Conservation (phyloP, 1,140 invertebrate genomes). For the Olivierus martensii region DNA sequence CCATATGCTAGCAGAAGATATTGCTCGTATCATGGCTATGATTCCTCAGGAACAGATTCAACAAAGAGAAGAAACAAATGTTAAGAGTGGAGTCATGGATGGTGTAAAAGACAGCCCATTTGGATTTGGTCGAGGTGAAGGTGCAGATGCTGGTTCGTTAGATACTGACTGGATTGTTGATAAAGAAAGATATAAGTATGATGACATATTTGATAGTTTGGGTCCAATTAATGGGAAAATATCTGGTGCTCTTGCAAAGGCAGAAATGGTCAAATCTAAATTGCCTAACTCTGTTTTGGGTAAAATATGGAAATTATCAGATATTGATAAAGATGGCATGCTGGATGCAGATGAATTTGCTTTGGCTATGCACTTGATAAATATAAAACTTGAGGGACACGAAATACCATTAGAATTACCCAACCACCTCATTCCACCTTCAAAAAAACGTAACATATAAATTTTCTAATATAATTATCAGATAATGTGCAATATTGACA, state of each 20-base stretch:
- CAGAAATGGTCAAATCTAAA: constrained; percentile 96
- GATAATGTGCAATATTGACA: no score
- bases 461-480: no score
- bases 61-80: constrained; percentile 8
- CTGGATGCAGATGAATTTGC: constrained; percentile 92
- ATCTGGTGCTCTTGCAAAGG: constrained; percentile 58
- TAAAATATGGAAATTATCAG: constrained; percentile 95
- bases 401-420: constrained; percentile 85
- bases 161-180: constrained; percentile 95
- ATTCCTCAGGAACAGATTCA: constrained; percentile 52
- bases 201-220: constrained; percentile 71
- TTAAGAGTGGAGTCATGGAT: constrained; percentile 22
- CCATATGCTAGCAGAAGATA: constrained; percentile 90
- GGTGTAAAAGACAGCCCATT: constrained; percentile 39
- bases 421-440: constrained; percentile 85
- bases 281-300: constrained; percentile 92
- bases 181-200: constrained; percentile 75
- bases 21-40: constrained; percentile 85
- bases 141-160: constrained; percentile 86
- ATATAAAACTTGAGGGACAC: constrained; percentile 83
- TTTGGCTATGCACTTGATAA: constrained; percentile 94
- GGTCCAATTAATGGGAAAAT: constrained; percentile 88
- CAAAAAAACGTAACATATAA: constrained; percentile 39
- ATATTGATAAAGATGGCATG: constrained; percentile 92
- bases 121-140: constrained; percentile 90